Conservation (phyloP, 2,113 vertebrate genomes). For the Cavia porcellus region DNA sequence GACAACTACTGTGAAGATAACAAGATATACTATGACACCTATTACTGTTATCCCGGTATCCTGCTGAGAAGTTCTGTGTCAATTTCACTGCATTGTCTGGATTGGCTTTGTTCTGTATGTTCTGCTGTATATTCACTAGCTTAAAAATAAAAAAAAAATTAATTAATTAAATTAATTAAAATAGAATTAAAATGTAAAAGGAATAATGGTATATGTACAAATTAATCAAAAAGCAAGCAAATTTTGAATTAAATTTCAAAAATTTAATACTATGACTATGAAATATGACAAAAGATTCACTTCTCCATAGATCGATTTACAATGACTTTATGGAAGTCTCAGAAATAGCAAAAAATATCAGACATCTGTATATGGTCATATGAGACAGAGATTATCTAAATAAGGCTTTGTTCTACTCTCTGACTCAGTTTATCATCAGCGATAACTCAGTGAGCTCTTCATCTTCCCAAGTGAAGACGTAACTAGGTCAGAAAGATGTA, state of each 20-base stretch:
- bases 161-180: neutral
- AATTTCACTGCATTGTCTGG: no score
- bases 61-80: no score
- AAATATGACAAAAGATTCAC: neutral
- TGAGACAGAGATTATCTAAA: neutral
- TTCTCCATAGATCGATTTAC: no score
- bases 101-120: no score
- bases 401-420: neutral
- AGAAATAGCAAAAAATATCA: conserved; percentile 41
- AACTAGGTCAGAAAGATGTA: neutral
- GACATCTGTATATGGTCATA: neutral
- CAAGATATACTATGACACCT: no score
- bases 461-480: neutral
- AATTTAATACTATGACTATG: neutral
- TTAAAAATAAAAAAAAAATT: no score
- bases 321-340: neutral
- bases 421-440: neutral
- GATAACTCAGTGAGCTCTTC: neutral
- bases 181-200: conserved; percentile 17
- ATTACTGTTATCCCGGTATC: no score
- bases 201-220: neutral
- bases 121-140: no score
- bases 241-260: neutral
- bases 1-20: no score
- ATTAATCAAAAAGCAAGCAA: neutral